phyloP scores from a whole-genome alignment of 2,113 vertebrate species.

The Felis chaus region DNA sequence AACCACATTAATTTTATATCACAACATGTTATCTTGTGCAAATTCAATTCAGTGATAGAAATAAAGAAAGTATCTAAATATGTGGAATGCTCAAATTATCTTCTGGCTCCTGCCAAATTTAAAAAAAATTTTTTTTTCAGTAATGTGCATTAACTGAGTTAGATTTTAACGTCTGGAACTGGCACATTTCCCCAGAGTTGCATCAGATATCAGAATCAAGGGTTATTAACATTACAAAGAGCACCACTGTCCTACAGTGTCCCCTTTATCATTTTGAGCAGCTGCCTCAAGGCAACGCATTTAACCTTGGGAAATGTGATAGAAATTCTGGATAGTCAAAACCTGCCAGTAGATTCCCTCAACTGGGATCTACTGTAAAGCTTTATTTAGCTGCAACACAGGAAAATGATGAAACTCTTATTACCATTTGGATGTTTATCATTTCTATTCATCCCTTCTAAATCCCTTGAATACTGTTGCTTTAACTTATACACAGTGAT shows the following conservation, averaged over 20 bases:
- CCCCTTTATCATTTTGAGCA: conserved; percentile 89
- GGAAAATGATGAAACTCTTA: conserved; percentile 73
- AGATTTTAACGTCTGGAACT: conserved; percentile 78
- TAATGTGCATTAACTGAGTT: conserved; percentile 83
- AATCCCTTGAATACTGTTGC: conserved; percentile 62
- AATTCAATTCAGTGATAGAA: conserved; percentile 62
- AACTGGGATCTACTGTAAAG: conserved; percentile 76
- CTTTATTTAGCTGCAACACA: conserved; percentile 78
- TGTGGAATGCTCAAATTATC: conserved; percentile 75
- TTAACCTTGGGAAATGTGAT: conserved; percentile 91
- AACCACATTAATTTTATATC: conserved; percentile 65
- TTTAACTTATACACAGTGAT: conserved; percentile 75
- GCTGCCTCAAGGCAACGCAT: conserved; percentile 85
- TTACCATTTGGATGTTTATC: conserved; percentile 83
- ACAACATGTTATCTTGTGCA: conserved; percentile 58
- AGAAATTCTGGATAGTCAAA: conserved; percentile 84
- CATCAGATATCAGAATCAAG: conserved; percentile 87
- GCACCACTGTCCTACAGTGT: conserved; percentile 84
- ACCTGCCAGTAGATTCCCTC: conserved; percentile 78
- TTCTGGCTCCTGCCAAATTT: conserved; percentile 79
- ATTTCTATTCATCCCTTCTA: conserved; percentile 74
- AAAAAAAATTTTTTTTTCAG: background rate
- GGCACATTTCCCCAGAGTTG: conserved; percentile 86
- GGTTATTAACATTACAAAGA: conserved; percentile 92
- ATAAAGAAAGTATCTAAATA: conserved; percentile 61